Evolutionary conservation across 2,797 vertebrate species (phyloP).

Genomic region (Naso thynnoides): DNA sequence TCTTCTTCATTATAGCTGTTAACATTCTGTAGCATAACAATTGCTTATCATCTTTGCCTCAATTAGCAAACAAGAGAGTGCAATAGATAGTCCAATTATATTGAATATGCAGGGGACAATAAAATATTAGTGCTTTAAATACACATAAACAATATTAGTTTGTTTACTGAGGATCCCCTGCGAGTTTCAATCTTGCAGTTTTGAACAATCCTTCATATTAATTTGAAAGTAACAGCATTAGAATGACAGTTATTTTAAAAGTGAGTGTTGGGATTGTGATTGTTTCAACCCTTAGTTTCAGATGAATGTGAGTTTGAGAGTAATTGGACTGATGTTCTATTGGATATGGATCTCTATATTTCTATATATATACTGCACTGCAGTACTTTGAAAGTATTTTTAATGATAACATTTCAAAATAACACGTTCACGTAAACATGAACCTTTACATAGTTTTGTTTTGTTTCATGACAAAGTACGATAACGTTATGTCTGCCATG

Average conservation of each 20-base stretch:
- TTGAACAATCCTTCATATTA: background rate
- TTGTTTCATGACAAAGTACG: background rate
- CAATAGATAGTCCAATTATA: background rate
- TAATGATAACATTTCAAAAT: no score
- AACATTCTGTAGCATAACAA: background rate
- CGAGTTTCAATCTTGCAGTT: background rate
- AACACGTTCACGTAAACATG: no score
- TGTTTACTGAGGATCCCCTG: background rate
- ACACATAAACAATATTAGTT: background rate
- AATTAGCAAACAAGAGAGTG: constrained; percentile 6
- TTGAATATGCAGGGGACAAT: no score
- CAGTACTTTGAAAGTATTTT: background rate
- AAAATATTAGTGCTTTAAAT: no score
- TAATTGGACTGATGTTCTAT: background rate
- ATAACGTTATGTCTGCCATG: background rate
- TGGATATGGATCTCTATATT: background rate
- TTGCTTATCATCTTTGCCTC: background rate
- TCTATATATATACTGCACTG: no score
- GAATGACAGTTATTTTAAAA: background rate
- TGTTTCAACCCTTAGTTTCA: background rate
- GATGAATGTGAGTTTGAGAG: constrained; percentile 4
- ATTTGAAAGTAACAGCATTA: background rate
- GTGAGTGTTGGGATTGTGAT: background rate
- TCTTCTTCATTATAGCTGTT: background rate
- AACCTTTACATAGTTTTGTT: background rate